Percentiles rank a stretch among this genome's conserved stretches.
Evolutionary conservation across 2,888 invertebrate species (phyloP).

Genomic region (Leucophenga montana): DNA sequence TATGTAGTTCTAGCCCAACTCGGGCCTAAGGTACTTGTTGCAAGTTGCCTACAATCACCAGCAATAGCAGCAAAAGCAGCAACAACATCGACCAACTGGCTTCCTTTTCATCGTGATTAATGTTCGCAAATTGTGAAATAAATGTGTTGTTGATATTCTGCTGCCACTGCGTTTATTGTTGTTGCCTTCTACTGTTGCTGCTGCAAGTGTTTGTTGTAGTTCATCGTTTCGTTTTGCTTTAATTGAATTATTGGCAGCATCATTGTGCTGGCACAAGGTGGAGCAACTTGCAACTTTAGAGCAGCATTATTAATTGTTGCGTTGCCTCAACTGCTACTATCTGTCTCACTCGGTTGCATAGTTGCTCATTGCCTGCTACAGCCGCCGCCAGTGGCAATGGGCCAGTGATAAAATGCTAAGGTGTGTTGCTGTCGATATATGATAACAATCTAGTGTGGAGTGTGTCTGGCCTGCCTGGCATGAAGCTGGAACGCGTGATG

Average conservation of each 20-base stretch:
- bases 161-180: conserved; percentile 22
- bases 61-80: not conserved
- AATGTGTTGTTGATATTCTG: conserved; percentile 61
- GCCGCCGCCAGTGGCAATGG: conserved; percentile 19
- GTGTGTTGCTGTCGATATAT: conserved; percentile 20
- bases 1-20: not conserved
- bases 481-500: conserved; percentile 6
- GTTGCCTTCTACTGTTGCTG: conserved; percentile 34
- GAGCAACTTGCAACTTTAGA: conserved; percentile 30
- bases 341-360: not conserved
- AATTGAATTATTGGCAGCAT: conserved; percentile 64
- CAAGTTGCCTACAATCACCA: not conserved
- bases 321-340: not conserved
- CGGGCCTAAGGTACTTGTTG: conserved; percentile 54
- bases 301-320: conserved; percentile 56
- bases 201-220: conserved; percentile 47
- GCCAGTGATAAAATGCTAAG: conserved; percentile 4
- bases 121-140: conserved; percentile 67
- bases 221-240: conserved; percentile 34
- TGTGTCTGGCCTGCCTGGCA: not conserved
- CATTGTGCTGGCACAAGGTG: conserved; percentile 45
- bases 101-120: conserved; percentile 49
- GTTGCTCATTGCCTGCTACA: not conserved
- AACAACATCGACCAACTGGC: conserved; percentile 36
- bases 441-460: conserved; percentile 19